Evolutionary conservation across 2,888 invertebrate species (phyloP).

Genomic region (Trachelus iudaicus): DNA sequence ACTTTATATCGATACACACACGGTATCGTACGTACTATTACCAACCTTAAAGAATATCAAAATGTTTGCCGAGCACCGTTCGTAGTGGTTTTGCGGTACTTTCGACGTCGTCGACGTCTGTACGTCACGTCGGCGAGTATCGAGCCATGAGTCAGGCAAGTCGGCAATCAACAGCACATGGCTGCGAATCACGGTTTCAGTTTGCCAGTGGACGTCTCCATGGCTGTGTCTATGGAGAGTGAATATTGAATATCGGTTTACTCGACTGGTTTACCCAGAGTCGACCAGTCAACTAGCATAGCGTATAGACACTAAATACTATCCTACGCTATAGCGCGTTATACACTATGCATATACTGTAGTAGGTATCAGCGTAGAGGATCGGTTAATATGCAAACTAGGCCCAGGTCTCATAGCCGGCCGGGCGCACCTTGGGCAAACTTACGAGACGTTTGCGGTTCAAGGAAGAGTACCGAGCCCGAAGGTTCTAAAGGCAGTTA

Average conservation of each 20-base stretch:
- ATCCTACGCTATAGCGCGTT: neutral
- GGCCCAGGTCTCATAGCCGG: slow-evolving; percentile 14
- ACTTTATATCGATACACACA: too few species aligned
- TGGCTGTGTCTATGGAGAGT: slow-evolving; percentile 50
- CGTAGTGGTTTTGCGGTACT: slow-evolving; percentile 1
- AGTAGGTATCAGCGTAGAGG: slow-evolving; percentile 23
- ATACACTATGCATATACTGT: neutral
- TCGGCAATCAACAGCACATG: slow-evolving; percentile 50
- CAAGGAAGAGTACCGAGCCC: neutral
- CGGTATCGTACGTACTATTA: too few species aligned
- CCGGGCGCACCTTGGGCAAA: neutral
- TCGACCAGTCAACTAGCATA: neutral
- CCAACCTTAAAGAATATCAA: slow-evolving; percentile 34
- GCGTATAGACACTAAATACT: neutral
- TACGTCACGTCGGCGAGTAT: neutral
- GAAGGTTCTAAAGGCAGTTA: neutral
- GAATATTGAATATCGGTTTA: slow-evolving; percentile 49
- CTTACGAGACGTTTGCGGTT: neutral
- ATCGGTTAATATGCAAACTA: slow-evolving; percentile 54
- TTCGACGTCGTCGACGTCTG: neutral
- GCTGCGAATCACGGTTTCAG: neutral
- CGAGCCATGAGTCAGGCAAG: slow-evolving; percentile 7
- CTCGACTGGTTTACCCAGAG: neutral
- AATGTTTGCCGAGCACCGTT: slow-evolving; percentile 46
- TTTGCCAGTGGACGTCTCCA: slow-evolving; percentile 44